phyloP scores from a whole-genome alignment of 2,797 vertebrate species.

The Hypotaenidia philippensis region DNA sequence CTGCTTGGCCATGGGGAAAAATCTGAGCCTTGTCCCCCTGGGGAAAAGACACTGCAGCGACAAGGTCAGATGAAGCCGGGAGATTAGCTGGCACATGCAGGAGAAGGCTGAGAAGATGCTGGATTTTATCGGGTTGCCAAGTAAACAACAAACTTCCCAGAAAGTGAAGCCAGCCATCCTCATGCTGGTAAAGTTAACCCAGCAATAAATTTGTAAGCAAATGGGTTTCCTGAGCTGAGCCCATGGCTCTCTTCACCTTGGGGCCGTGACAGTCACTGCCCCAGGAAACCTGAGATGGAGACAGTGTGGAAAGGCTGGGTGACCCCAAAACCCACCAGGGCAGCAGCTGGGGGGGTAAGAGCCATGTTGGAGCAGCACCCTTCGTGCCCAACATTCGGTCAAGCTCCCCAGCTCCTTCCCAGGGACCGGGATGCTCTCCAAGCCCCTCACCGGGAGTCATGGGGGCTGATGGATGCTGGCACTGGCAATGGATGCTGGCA shows the following conservation, averaged over 20 bases:
- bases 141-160: slow-evolving; percentile 44
- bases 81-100: neutral
- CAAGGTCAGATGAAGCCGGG: slow-evolving; percentile 40
- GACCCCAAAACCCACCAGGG: neutral
- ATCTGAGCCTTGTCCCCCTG: neutral
- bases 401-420: neutral
- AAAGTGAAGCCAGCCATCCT: slow-evolving; percentile 30
- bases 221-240: neutral
- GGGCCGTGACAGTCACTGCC: neutral
- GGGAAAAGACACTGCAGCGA: neutral
- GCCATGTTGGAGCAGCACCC: fast-evolving
- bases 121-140: neutral
- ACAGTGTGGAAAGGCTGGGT: neutral
- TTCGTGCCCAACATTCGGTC: neutral
- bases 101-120: neutral
- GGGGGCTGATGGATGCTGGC: slow-evolving; percentile 52
- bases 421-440: slow-evolving; percentile 5
- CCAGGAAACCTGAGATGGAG: slow-evolving; percentile 2
- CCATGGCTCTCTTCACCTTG: neutral
- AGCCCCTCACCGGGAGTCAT: neutral
- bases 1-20: neutral
- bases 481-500: neutral
- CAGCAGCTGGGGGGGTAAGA: neutral
- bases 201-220: slow-evolving; percentile 58
- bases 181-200: slow-evolving; percentile 43